Conservation (phyloP, 2,797 vertebrate genomes). For the Sebastes itinus region DNA sequence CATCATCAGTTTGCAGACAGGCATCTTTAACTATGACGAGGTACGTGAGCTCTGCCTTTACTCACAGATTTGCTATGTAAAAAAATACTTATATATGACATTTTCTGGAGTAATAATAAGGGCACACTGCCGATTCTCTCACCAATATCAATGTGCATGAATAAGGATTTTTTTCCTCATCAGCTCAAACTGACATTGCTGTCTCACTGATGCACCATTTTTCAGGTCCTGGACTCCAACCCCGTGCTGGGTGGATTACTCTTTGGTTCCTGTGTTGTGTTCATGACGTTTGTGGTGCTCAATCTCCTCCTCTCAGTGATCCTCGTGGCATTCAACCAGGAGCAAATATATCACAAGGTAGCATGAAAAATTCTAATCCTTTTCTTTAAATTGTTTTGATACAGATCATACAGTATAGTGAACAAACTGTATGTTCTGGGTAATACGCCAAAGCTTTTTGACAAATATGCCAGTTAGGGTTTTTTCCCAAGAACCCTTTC, state of each 20-base stretch:
- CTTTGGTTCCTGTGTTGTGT: conserved; percentile 90
- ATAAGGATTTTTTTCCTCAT: background rate
- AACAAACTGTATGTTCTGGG: background rate
- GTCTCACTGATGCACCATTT: background rate
- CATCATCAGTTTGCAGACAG: conserved; percentile 90
- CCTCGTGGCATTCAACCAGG: conserved; percentile 88
- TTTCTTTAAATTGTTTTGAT: background rate
- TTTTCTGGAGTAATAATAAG: background rate
- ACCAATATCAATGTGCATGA: background rate
- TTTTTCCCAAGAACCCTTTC: background rate
- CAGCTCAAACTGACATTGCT: background rate
- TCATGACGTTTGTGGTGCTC: conserved; percentile 92
- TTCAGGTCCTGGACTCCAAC: conserved; percentile 86
- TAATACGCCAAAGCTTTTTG: background rate
- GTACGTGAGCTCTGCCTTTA: conserved; percentile 64
- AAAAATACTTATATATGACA: background rate
- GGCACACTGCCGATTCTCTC: background rate
- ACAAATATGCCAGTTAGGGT: background rate
- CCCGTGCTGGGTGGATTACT: conserved; percentile 88
- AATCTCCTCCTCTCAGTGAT: conserved; percentile 94
- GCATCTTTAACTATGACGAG: conserved; percentile 94
- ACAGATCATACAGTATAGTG: background rate
- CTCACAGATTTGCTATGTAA: background rate
- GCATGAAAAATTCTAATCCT: background rate
- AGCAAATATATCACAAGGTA: conserved; percentile 90